These are phyloP conservation scores for Pogonognathellus flavescens DNA, from an alignment of 1,140 invertebrate species.

Conservation along the genomic window DNA sequence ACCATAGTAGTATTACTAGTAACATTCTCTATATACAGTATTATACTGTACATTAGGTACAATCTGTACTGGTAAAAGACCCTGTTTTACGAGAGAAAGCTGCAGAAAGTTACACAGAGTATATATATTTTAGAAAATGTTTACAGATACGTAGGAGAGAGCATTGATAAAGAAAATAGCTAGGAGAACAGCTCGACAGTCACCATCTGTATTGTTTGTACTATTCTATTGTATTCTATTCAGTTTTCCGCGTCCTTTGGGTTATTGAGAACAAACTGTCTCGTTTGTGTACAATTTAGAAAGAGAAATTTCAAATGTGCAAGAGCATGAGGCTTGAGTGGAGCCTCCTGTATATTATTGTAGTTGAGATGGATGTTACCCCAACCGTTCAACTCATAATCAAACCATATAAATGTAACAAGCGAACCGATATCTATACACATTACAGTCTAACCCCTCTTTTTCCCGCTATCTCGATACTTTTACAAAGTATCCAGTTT, in stretches of 20 bases:
- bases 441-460: slow-evolving; percentile 5
- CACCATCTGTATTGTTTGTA: slow-evolving; percentile 24
- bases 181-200: neutral
- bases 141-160: neutral
- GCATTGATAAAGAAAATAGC: neutral
- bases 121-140: no score
- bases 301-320: slow-evolving; percentile 8
- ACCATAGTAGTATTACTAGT: no score
- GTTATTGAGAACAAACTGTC: slow-evolving; percentile 30
- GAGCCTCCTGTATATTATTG: slow-evolving; percentile 19
- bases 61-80: slow-evolving; percentile 1
- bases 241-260: neutral
- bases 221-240: neutral
- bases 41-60: neutral
- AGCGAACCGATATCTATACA: neutral
- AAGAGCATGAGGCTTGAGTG: no score
- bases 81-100: neutral
- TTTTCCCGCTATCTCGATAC: neutral
- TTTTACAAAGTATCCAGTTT: neutral
- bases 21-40: no score
- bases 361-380: slow-evolving; percentile 2
- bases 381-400: neutral
- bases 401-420: slow-evolving; percentile 27
- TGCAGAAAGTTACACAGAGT: slow-evolving; percentile 4
- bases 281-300: slow-evolving; percentile 29